These are phyloP conservation scores for Copsychus sechellarum DNA, from an alignment of 2,113 vertebrate species.

Conservation along the genomic window DNA sequence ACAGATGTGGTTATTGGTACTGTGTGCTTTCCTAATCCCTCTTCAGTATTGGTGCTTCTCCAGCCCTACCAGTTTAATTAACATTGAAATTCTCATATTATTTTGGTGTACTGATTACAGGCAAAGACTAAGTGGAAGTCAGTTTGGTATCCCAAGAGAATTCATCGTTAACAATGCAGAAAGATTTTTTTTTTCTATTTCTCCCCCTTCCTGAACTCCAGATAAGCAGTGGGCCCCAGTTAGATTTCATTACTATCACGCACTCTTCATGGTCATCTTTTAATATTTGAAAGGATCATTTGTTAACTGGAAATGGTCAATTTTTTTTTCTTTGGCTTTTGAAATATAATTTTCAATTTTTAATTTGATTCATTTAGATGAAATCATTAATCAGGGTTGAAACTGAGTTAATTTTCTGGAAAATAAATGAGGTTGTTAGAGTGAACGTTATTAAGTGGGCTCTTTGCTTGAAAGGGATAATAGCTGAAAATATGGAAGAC, in stretches of 20 bases:
- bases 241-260: conserved; percentile 84
- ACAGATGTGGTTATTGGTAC: conserved; percentile 57
- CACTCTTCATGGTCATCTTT: conserved; percentile 87
- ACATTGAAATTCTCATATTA: conserved; percentile 66
- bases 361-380: conserved; percentile 99
- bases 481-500: conserved; percentile 77
- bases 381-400: conserved; percentile 99
- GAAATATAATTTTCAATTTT: conserved; percentile 99
- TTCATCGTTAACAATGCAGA: conserved; percentile 70
- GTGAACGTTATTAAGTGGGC: conserved; percentile 93
- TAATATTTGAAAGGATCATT: conserved; percentile 99
- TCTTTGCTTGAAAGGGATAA: conserved; percentile 80
- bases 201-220: conserved; percentile 57
- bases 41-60: conserved; percentile 57
- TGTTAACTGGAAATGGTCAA: conserved; percentile 93
- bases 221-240: conserved; percentile 78
- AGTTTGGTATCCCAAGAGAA: conserved; percentile 68
- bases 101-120: conserved; percentile 76
- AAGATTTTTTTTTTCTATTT: conserved; percentile 34
- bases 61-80: conserved; percentile 69
- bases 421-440: conserved; percentile 99
- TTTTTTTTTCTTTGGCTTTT: conserved; percentile 91
- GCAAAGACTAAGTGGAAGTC: conserved; percentile 68
- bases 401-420: conserved; percentile 99
- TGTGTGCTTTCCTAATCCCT: conserved; percentile 62